Conservation (phyloP, 2,888 invertebrate species). For the Tribolium freemani region DNA sequence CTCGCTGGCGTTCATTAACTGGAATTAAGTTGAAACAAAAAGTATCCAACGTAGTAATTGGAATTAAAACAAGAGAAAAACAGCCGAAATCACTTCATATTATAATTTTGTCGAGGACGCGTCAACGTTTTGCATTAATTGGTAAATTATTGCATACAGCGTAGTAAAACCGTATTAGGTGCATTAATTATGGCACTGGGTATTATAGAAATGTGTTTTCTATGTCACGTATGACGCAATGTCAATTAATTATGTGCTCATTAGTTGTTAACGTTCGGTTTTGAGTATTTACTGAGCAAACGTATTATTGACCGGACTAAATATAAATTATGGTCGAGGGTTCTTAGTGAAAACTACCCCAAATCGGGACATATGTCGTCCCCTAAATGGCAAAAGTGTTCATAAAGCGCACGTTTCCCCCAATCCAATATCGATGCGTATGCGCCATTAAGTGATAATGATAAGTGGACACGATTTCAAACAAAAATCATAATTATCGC, state of each 20-base stretch:
- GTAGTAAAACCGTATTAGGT: neutral
- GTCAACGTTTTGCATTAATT: neutral
- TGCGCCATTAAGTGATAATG: conserved; percentile 49
- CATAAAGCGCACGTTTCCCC: conserved; percentile 53
- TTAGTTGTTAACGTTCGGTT: neutral
- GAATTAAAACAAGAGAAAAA: conserved; percentile 3
- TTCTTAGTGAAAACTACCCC: conserved; percentile 43
- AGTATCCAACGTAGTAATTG: neutral
- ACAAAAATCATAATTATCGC: conserved; percentile 7
- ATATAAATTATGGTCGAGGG: conserved; percentile 43
- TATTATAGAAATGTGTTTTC: conserved; percentile 24
- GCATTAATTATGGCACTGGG: neutral
- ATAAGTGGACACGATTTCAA: conserved; percentile 13
- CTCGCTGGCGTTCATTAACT: conserved; percentile 32
- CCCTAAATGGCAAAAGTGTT: conserved; percentile 48
- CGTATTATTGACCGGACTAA: conserved; percentile 36
- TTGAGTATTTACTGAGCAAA: neutral
- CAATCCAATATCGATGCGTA: conserved; percentile 52
- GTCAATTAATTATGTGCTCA: conserved; percentile 17
- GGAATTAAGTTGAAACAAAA: conserved; percentile 7
- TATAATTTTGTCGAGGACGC: neutral
- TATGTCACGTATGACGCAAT: neutral
- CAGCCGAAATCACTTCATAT: neutral
- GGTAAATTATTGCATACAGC: neutral
- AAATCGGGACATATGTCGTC: conserved; percentile 49